A percentile compares a stretch with the other conserved stretches of the same genome.
phyloP scores from a whole-genome alignment of 2,113 vertebrate species.

The Grantiella picta region DNA sequence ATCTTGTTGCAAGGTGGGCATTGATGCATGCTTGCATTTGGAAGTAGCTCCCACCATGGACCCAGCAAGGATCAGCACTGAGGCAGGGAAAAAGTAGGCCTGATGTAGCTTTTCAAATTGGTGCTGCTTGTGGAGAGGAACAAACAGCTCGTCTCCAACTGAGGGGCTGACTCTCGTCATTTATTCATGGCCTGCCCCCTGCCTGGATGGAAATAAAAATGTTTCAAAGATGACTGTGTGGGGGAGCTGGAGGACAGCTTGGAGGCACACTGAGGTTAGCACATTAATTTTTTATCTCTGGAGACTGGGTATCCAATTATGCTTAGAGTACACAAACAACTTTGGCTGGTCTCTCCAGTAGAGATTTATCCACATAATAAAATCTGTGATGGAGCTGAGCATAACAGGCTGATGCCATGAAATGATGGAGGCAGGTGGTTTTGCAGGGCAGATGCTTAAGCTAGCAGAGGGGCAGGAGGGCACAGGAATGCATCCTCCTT shows the following conservation, averaged over 20 bases:
- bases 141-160: conserved; percentile 59
- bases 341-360: conserved; percentile 31
- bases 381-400: neutral
- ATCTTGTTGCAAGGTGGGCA: neutral
- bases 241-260: conserved; percentile 58
- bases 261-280: conserved; percentile 58
- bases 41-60: conserved; percentile 34
- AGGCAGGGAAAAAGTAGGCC: conserved; percentile 31
- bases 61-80: neutral
- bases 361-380: conserved; percentile 47
- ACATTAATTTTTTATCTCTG: conserved; percentile 64
- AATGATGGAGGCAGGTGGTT: neutral
- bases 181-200: conserved; percentile 66
- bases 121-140: conserved; percentile 60
- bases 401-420: neutral
- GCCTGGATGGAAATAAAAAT: conserved; percentile 66
- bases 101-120: conserved; percentile 60
- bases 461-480: neutral
- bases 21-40: conserved; percentile 36
- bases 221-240: conserved; percentile 57
- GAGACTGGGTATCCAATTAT: conserved; percentile 61
- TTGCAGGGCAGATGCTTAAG: neutral
- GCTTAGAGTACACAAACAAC: conserved; percentile 47
- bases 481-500: neutral
- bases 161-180: conserved; percentile 65